These are phyloP conservation scores for Theonella swinhoei DNA, from an alignment of 37 sponge, comb jelly and placozoan genomes.

Conservation along the genomic window DNA sequence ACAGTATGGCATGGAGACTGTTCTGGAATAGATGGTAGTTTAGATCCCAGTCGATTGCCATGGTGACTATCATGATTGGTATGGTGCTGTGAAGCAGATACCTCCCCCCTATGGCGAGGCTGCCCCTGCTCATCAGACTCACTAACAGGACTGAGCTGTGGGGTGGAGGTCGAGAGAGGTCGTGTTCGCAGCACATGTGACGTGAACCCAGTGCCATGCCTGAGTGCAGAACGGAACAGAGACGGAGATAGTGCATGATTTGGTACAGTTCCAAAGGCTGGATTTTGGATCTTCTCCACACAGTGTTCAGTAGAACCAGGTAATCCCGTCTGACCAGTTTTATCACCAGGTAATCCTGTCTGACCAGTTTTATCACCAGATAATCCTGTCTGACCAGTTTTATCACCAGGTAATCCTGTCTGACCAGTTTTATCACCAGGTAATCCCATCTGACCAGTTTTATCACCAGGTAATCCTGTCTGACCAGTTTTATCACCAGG, in stretches of 20 bases:
- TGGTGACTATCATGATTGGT: background rate
- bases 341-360: too few relatives aligned
- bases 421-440: too few relatives aligned
- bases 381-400: too few relatives aligned
- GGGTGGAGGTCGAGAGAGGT: slow-evolving; percentile 16
- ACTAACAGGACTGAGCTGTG: slow-evolving; percentile 16
- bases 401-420: too few relatives aligned
- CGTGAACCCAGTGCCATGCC: background rate
- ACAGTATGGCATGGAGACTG: background rate
- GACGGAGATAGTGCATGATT: background rate
- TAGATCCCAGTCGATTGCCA: background rate
- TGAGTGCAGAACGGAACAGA: background rate
- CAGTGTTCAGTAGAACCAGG: too few relatives aligned
- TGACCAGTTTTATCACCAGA: too few relatives aligned
- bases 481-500: too few relatives aligned
- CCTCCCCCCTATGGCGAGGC: background rate
- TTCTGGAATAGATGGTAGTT: background rate
- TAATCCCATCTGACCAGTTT: too few relatives aligned
- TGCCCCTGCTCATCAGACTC: background rate
- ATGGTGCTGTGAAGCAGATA: too few relatives aligned
- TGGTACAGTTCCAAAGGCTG: background rate
- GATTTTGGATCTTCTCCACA: background rate
- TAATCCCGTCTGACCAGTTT: too few relatives aligned
- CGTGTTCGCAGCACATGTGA: background rate
- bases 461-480: too few relatives aligned